Evolutionary conservation across 2,113 vertebrate species (phyloP).

Genomic region (Cisticola juncidis): DNA sequence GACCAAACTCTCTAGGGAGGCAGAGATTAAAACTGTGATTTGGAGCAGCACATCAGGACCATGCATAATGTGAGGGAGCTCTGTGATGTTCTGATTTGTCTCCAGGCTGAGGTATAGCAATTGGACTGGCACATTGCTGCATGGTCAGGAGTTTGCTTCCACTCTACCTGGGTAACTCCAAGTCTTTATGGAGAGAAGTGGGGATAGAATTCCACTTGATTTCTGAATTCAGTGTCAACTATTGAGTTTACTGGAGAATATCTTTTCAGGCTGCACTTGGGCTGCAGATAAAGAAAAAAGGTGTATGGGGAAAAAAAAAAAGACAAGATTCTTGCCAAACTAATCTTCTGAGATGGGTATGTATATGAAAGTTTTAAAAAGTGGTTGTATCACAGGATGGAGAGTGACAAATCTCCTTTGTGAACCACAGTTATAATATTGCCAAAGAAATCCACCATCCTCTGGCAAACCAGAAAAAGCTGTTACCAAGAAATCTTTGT

Average conservation of each 20-base stretch:
- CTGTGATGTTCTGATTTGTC: neutral
- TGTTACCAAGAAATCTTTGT: neutral
- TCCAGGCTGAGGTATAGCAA: neutral
- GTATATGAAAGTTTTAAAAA: neutral
- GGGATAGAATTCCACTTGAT: neutral
- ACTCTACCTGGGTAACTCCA: neutral
- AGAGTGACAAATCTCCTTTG: neutral
- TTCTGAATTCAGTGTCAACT: neutral
- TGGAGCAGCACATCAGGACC: neutral
- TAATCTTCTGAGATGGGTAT: neutral
- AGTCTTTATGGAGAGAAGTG: neutral
- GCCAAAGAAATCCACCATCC: neutral
- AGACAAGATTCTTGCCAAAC: neutral
- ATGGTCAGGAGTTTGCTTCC: neutral
- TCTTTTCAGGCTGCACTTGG: neutral
- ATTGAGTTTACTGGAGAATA: neutral
- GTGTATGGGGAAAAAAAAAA: accelerated
- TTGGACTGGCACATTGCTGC: neutral
- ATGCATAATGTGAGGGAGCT: neutral
- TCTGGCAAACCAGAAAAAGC: neutral
- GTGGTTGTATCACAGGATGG: neutral
- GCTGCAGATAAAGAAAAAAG: neutral
- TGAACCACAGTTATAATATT: neutral
- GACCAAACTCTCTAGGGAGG: neutral
- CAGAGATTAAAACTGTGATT: neutral